Conservation (phyloP, 2,113 vertebrate species). For the Sarotherodon lohbergeri region DNA sequence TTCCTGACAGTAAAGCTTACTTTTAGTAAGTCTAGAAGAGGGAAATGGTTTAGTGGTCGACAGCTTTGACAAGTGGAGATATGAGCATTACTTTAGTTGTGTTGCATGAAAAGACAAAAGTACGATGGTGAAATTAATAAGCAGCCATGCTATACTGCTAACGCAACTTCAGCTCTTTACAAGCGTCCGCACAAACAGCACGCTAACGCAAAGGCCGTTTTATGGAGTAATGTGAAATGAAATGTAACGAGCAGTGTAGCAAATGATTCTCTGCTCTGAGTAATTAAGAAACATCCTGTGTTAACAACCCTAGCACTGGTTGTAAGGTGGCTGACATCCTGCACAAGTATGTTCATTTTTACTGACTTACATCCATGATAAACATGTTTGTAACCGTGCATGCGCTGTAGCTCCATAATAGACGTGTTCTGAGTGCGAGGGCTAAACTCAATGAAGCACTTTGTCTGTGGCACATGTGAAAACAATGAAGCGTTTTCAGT, state of each 20-base stretch:
- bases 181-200: not conserved
- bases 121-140: not conserved
- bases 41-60: not conserved
- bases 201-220: not conserved
- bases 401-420: not conserved
- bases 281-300: not conserved
- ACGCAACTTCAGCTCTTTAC: not conserved
- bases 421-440: not conserved
- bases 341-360: not conserved
- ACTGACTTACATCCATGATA: not conserved
- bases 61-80: not conserved
- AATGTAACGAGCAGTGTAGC: not conserved
- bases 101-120: not conserved
- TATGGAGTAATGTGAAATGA: not conserved
- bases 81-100: not conserved
- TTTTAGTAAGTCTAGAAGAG: not conserved
- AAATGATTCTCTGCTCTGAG: not conserved
- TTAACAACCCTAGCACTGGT: not conserved
- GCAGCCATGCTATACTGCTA: not conserved
- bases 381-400: not conserved
- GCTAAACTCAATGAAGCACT: not conserved
- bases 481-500: not conserved
- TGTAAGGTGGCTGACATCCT: not conserved
- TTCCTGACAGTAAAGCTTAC: not conserved
- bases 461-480: constrained; percentile 7